phyloP scores from a whole-genome alignment of 2,113 vertebrate species.

The Monopterus albus region DNA sequence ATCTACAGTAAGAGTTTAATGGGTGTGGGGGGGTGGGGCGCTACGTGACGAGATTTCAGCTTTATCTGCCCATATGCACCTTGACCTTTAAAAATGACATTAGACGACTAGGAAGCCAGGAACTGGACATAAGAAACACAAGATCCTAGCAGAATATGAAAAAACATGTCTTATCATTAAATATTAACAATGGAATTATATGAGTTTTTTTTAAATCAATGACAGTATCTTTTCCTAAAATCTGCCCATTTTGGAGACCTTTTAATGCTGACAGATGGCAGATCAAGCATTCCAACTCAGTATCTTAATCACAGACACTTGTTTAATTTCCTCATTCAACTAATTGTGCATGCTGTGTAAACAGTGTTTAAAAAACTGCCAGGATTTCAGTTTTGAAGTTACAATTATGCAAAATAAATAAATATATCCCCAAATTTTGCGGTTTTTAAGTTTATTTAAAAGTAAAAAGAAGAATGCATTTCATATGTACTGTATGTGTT shows the following conservation, averaged over 20 bases:
- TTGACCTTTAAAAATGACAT: constrained; percentile 51
- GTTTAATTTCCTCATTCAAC: constrained; percentile 1
- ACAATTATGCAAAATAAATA: not conserved
- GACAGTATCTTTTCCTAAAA: not conserved
- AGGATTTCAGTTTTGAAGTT: not conserved
- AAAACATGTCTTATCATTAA: not conserved
- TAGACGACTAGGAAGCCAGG: not conserved
- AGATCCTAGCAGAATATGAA: not conserved
- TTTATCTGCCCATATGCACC: constrained; percentile 67
- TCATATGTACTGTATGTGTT: too few relatives aligned
- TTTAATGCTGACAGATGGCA: not conserved
- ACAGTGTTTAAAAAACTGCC: not conserved
- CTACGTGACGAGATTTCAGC: constrained; percentile 19
- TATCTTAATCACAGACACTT: not conserved
- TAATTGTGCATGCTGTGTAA: constrained; percentile 1
- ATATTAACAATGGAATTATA: not conserved
- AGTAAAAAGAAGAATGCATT: not conserved
- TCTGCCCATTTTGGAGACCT: not conserved
- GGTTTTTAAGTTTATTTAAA: not conserved
- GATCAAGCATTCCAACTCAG: not conserved
- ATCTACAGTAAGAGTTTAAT: constrained; percentile 61
- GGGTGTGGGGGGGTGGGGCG: constrained; percentile 41
- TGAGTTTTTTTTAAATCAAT: not conserved
- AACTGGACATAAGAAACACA: not conserved
- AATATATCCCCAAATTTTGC: not conserved